Evolutionary conservation across 2,113 vertebrate species (phyloP).

Genomic region (Conger conger): DNA sequence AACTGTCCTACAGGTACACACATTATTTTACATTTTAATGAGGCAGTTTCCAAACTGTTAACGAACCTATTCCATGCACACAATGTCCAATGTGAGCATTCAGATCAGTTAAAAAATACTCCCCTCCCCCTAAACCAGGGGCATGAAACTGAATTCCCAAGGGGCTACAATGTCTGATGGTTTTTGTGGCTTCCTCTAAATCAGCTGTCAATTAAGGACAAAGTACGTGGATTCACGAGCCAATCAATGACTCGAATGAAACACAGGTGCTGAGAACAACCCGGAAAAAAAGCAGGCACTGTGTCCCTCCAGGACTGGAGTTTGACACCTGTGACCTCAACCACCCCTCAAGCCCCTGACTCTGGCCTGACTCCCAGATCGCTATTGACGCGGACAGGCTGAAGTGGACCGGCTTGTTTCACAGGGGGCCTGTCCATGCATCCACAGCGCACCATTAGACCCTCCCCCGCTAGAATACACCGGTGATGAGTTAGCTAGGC

Average conservation of each 20-base stretch:
- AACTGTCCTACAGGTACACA: no score
- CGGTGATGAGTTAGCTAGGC: slow-evolving; percentile 38
- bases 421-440: slow-evolving; percentile 35
- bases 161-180: no score
- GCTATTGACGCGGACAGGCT: slow-evolving; percentile 33
- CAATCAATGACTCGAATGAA: no score
- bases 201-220: no score
- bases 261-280: no score
- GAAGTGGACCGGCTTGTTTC: background rate
- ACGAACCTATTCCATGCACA: background rate
- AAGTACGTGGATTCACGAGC: no score
- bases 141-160: no score
- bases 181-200: no score
- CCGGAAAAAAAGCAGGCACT: no score
- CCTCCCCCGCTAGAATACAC: slow-evolving; percentile 15
- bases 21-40: background rate
- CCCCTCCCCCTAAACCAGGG: background rate
- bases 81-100: background rate
- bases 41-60: background rate
- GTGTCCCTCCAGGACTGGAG: no score
- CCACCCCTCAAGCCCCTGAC: no score
- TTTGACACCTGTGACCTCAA: no score
- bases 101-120: background rate
- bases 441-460: slow-evolving; percentile 42
- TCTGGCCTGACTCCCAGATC: slow-evolving; percentile 6